A percentile compares a stretch with the other conserved stretches of the same genome.
phyloP scores from a whole-genome alignment of 2,888 invertebrate genomes.

The Suillia variegata region DNA sequence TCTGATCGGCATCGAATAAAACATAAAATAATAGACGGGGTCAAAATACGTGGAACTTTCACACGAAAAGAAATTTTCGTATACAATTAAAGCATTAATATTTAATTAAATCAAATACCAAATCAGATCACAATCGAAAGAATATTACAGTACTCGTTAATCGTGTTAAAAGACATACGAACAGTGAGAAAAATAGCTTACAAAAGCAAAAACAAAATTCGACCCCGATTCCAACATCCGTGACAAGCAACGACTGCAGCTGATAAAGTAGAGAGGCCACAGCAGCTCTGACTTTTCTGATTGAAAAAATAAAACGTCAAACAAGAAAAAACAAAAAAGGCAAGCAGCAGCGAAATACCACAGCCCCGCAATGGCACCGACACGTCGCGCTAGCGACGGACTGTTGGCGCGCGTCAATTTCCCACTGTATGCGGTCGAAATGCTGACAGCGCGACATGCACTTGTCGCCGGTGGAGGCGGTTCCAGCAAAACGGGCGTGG shows the following conservation, averaged over 20 bases:
- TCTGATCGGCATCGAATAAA: too few species aligned
- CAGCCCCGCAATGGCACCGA: conserved; percentile 68
- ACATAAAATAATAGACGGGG: too few species aligned
- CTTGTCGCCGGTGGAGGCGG: conserved; percentile 98
- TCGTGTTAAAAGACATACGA: too few species aligned
- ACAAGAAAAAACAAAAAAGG: background rate
- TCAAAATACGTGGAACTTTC: conserved; percentile 45
- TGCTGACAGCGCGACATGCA: conserved; percentile 90
- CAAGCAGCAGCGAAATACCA: background rate
- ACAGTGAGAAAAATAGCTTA: background rate
- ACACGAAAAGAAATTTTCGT: too few species aligned
- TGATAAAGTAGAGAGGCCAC: background rate
- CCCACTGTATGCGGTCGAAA: conserved; percentile 89
- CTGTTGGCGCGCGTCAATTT: conserved; percentile 88
- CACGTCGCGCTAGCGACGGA: conserved; percentile 69
- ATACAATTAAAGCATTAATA: too few species aligned
- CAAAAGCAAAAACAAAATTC: background rate
- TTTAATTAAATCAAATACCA: conserved; percentile 12
- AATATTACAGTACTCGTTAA: too few species aligned
- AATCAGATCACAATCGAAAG: conserved; percentile 1
- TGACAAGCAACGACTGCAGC: background rate
- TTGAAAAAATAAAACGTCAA: too few species aligned
- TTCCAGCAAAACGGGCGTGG: conserved; percentile 94
- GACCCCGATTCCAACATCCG: background rate
- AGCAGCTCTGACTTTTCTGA: too few species aligned